Evolutionary conservation across 92 coral and sea anemone genomes (phyloP), one percentile per base, ranked within the genome.

Genomic region (Actinernus sp.): DNA sequence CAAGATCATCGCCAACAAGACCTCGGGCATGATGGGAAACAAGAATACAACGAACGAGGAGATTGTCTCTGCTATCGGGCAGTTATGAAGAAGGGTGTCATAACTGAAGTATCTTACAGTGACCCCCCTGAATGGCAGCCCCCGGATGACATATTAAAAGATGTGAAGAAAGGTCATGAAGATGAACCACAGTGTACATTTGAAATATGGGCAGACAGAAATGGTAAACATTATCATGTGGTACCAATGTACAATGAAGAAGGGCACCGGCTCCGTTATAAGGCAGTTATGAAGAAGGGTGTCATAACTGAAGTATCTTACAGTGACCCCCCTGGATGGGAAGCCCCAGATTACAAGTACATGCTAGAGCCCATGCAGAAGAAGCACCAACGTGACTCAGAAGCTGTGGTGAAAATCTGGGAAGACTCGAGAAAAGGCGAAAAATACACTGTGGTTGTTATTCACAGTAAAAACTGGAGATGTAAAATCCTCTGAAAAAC

Each of bases 51-150:
- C 14, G 41, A 34, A 6, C 14, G 14, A 6, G 14, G 14, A 6
- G 8, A 34, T 14, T 14, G 41, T 34, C 41, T 34, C 14, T 14
- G 41, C 41, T 34, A 34, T 34, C 8, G 6, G 14, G 41, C 41
- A 6, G n/a, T 18, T 9, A 45, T 45, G 52, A 23, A 45, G 22
- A 9, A 45, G 5, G 52, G 52, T 5, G 19, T 8, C 5, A 8
- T 45, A 4, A 18, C 8, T 7, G 10, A 7, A 8, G 5, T 18
- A 7, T 4, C 10, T 7, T 23, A 45, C 52, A 5, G 10, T 17
- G 10, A 45, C 52, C 52, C 52, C 52, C 52, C 52, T 18, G 52
- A 23, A 45, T 45, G 5, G 18, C 52, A 45, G 22, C 52, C 52
- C 10, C 52, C 52, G 4, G 17, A 45, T 12, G 10, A 45, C 21